Percentiles rank a stretch among this genome's conserved stretches.
These are phyloP conservation scores for Crocallis elinguaria DNA, from an alignment of 2,888 invertebrate genomes.

Conservation along the genomic window DNA sequence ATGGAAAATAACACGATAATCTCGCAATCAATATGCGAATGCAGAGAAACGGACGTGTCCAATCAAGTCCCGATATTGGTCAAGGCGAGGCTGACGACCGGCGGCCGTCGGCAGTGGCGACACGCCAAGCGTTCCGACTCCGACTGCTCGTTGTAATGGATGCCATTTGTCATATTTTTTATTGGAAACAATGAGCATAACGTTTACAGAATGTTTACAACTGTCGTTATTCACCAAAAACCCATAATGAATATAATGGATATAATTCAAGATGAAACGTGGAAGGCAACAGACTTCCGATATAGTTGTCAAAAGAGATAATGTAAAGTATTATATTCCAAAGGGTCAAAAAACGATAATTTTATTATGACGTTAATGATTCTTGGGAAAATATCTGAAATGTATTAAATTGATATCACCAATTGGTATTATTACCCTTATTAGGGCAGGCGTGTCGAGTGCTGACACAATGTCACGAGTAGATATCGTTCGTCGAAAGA, in stretches of 20 bases:
- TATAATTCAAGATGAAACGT: conserved; percentile 36
- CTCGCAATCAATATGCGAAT: conserved; percentile 64
- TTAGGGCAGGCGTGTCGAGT: background rate
- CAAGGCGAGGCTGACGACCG: conserved; percentile 77
- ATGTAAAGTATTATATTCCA: no score
- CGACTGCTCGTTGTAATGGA: conserved; percentile 56
- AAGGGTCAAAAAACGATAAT: no score
- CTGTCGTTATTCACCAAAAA: conserved; percentile 36
- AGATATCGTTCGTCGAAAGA: conserved; percentile 35
- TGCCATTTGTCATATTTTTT: conserved; percentile 71
- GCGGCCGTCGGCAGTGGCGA: conserved; percentile 58
- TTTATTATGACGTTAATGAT: no score
- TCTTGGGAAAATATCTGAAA: no score
- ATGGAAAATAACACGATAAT: conserved; percentile 54
- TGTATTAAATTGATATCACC: conserved; percentile 1
- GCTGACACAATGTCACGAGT: conserved; percentile 5
- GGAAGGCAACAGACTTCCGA: background rate
- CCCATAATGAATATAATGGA: conserved; percentile 41
- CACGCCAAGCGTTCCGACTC: conserved; percentile 61
- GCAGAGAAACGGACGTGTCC: conserved; percentile 61
- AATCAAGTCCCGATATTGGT: conserved; percentile 71
- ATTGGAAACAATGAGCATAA: conserved; percentile 61
- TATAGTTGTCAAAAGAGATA: background rate
- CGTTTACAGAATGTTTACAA: conserved; percentile 44
- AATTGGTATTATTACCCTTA: conserved; percentile 7